Percentiles rank a stretch among this genome's conserved stretches.
These are phyloP conservation scores for Aldabrachelys gigantea DNA, from an alignment of 2,113 vertebrate species.

Conservation along the genomic window DNA sequence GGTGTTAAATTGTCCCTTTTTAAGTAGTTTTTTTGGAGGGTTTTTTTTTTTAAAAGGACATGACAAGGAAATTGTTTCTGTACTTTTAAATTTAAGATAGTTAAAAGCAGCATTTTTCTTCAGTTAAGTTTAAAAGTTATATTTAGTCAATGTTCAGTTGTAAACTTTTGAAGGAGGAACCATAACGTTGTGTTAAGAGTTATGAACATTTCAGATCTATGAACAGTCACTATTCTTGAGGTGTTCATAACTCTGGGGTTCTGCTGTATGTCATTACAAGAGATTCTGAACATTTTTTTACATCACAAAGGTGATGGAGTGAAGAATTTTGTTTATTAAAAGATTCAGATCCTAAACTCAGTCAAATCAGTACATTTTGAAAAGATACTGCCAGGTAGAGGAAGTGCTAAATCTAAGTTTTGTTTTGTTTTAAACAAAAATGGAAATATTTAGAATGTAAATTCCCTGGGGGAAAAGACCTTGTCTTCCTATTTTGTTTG, in stretches of 20 bases:
- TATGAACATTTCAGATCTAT: neutral
- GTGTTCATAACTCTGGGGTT: neutral
- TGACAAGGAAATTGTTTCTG: too few relatives aligned
- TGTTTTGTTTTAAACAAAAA: accelerated
- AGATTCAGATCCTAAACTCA: too few relatives aligned
- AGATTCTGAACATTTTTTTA: neutral
- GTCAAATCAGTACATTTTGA: neutral
- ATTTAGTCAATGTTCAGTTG: too few relatives aligned
- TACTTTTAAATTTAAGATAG: too few relatives aligned
- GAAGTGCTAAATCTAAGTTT: neutral
- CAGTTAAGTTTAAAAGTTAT: too few relatives aligned
- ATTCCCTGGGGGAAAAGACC: neutral
- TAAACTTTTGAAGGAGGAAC: too few relatives aligned
- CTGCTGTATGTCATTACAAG: neutral
- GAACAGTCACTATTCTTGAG: neutral
- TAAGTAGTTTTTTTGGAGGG: too few relatives aligned
- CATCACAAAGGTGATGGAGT: neutral
- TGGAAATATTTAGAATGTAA: accelerated
- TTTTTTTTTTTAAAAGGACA: too few relatives aligned
- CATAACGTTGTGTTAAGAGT: too few relatives aligned
- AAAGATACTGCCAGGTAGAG: too few relatives aligned
- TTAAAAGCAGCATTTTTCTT: too few relatives aligned
- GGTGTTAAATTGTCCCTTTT: too few relatives aligned
- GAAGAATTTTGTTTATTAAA: neutral
- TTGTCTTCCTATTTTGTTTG: neutral